Conservation (phyloP, 2,113 vertebrate genomes). For the Sylvietta virens region DNA sequence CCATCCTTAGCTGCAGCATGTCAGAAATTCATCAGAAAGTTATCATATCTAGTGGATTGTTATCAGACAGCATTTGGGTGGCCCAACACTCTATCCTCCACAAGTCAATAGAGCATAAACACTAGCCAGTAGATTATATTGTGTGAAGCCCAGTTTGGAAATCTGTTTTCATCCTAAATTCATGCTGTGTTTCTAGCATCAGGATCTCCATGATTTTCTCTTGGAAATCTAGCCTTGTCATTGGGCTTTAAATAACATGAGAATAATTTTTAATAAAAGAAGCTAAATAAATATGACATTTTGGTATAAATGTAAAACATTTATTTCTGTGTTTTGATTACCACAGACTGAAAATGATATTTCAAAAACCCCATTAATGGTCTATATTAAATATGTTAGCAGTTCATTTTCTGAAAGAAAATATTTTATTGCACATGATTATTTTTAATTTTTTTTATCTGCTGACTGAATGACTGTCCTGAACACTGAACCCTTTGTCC, state of each 20-base stretch:
- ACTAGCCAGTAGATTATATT: neutral
- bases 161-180: neutral
- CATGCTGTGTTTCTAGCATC: neutral
- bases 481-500: neutral
- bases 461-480: neutral
- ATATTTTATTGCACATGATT: neutral
- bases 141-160: neutral
- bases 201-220: neutral
- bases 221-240: neutral
- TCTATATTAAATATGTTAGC: neutral
- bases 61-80: neutral
- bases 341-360: neutral
- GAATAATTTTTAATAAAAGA: neutral
- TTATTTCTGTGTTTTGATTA: neutral
- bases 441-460: neutral
- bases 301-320: neutral
- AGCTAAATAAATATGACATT: neutral
- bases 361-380: neutral
- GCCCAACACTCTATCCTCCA: neutral
- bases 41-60: neutral
- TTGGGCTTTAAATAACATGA: neutral
- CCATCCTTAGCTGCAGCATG: neutral
- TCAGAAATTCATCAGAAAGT: neutral
- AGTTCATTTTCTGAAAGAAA: neutral
- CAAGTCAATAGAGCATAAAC: neutral